phyloP scores from a whole-genome alignment of 2,888 invertebrate genomes.

The Phlogophora meticulosa region DNA sequence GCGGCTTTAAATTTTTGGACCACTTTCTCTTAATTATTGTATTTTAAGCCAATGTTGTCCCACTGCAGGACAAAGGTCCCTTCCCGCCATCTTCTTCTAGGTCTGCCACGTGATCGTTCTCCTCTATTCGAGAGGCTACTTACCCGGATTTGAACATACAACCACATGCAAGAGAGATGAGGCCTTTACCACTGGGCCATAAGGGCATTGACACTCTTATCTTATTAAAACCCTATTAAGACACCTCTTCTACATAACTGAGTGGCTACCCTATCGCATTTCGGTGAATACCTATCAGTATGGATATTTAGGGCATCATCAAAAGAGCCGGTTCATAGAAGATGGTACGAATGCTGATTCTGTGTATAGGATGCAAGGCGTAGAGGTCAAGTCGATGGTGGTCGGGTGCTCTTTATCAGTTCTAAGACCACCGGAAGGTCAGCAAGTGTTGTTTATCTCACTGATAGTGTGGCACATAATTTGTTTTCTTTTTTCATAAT shows the following conservation, averaged over 20 bases:
- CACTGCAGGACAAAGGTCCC: too few species aligned
- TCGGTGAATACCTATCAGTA: slow-evolving; percentile 49
- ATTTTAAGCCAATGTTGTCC: too few species aligned
- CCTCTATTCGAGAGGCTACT: too few species aligned
- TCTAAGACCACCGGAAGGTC: slow-evolving; percentile 71
- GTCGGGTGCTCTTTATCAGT: slow-evolving; percentile 69
- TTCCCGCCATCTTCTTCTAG: too few species aligned
- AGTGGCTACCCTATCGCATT: slow-evolving; percentile 30
- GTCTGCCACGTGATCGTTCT: too few species aligned
- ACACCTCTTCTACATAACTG: slow-evolving; percentile 24
- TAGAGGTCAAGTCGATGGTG: slow-evolving; percentile 58
- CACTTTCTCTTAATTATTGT: too few species aligned
- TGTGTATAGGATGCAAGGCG: slow-evolving; percentile 77
- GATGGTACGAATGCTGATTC: slow-evolving; percentile 64
- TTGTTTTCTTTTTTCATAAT: slow-evolving; percentile 26
- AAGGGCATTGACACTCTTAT: too few species aligned
- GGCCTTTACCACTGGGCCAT: too few species aligned
- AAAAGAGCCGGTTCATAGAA: slow-evolving; percentile 43
- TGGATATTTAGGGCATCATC: slow-evolving; percentile 33
- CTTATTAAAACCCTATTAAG: slow-evolving; percentile 9
- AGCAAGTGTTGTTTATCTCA: slow-evolving; percentile 57
- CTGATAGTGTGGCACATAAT: slow-evolving; percentile 59
- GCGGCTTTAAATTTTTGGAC: too few species aligned
- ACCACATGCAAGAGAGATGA: too few species aligned
- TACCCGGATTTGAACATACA: too few species aligned